These are phyloP conservation scores for Corapipo altera DNA, from an alignment of 2,113 vertebrate species.

Conservation along the genomic window DNA sequence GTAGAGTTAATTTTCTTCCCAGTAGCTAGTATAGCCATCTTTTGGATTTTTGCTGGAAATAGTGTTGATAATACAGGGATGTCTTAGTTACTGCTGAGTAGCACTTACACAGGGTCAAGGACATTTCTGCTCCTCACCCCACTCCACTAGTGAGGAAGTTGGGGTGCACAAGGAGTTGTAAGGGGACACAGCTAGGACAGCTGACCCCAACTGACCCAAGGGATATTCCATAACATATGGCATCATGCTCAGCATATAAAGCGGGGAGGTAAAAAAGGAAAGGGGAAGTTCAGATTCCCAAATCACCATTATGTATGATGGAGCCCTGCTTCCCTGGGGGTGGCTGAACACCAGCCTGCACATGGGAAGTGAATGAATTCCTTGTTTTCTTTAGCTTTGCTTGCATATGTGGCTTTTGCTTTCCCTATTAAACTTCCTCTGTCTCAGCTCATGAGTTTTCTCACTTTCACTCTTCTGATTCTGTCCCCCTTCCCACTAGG, in stretches of 20 bases:
- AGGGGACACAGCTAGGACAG: background rate
- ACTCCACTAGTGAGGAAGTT: background rate
- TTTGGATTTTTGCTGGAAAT: background rate
- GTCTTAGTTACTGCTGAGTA: background rate
- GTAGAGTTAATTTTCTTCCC: background rate
- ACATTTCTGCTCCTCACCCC: accelerated
- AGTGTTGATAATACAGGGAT: background rate
- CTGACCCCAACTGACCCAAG: background rate
- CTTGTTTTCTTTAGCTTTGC: background rate
- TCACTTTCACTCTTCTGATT: background rate
- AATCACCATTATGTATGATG: background rate
- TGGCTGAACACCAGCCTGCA: background rate
- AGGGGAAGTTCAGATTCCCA: background rate
- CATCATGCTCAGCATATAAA: background rate
- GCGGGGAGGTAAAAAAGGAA: background rate
- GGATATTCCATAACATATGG: background rate
- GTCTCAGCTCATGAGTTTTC: background rate
- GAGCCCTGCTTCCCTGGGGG: background rate
- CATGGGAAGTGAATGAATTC: background rate
- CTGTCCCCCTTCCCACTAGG: background rate
- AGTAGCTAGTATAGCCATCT: background rate
- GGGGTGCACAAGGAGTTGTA: background rate
- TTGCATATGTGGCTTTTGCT: background rate
- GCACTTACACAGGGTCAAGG: background rate
- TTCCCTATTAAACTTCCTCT: background rate